These are phyloP conservation scores for Aplochiton taeniatus DNA, from an alignment of 2,797 vertebrate genomes.

Conservation along the genomic window DNA sequence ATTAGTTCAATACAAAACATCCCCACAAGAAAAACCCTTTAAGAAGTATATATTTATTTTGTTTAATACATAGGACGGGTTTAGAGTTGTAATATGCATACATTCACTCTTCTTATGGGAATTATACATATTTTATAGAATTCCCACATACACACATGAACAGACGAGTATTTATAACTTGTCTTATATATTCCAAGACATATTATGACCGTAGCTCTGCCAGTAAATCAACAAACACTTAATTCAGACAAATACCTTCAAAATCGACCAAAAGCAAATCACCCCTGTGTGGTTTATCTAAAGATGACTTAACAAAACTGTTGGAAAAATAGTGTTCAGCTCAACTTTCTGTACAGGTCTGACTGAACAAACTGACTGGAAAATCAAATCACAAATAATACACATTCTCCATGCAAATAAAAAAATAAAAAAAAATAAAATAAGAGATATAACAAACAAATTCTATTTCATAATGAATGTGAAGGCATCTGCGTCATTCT, in stretches of 20 bases:
- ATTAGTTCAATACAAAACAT: too few species aligned
- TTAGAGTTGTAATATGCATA: slow-evolving; percentile 59
- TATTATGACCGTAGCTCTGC: slow-evolving; percentile 37
- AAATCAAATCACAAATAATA: slow-evolving; percentile 48
- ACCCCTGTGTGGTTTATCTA: too few species aligned
- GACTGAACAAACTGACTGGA: slow-evolving; percentile 39
- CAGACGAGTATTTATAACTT: slow-evolving; percentile 59
- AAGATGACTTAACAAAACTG: neutral
- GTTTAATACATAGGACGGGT: slow-evolving; percentile 59
- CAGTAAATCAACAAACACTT: slow-evolving; percentile 34
- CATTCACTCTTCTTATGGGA: slow-evolving; percentile 63
- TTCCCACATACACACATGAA: slow-evolving; percentile 58
- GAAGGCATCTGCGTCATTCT: slow-evolving; percentile 40
- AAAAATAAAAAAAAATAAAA: slow-evolving; percentile 64
- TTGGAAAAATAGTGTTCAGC: slow-evolving; percentile 20
- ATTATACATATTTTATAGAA: slow-evolving; percentile 38
- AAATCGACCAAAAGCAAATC: too few species aligned
- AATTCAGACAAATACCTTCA: slow-evolving; percentile 20
- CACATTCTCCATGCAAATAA: slow-evolving; percentile 63
- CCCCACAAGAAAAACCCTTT: slow-evolving; percentile 19
- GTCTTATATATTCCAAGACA: slow-evolving; percentile 29
- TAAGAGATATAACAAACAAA: slow-evolving; percentile 19
- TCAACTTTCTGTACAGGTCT: slow-evolving; percentile 30
- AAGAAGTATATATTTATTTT: slow-evolving; percentile 57
- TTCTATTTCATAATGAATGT: slow-evolving; percentile 32